phyloP scores from a whole-genome alignment of 2,113 vertebrate genomes.

The Chiloscyllium plagiosum region DNA sequence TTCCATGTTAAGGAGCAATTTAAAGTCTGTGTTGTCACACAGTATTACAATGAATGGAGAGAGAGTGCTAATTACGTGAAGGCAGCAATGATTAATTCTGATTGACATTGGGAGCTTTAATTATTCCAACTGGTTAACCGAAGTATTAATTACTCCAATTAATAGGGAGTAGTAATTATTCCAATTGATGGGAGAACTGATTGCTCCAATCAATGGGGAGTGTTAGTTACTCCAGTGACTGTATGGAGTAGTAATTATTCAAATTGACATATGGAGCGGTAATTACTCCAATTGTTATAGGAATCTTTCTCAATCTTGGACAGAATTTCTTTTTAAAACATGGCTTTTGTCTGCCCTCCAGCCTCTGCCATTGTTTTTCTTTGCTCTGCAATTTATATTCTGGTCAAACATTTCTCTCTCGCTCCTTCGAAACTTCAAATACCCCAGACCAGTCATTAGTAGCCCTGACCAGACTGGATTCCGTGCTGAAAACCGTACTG shows the following conservation, averaged over 20 bases:
- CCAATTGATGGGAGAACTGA: neutral
- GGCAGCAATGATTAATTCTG: neutral
- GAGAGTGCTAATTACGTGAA: neutral
- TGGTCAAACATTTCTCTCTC: neutral
- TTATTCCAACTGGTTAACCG: neutral
- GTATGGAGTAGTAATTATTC: neutral
- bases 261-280: neutral
- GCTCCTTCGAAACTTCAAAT: neutral
- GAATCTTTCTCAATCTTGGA: neutral
- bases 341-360: neutral
- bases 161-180: constrained; percentile 20
- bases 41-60: neutral
- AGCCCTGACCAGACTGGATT: neutral
- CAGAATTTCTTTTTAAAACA: neutral
- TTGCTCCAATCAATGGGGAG: neutral
- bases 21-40: neutral
- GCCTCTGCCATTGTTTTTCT: neutral
- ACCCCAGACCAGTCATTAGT: neutral
- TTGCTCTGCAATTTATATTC: neutral
- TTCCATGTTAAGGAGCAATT: neutral
- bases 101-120: constrained; percentile 2
- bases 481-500: neutral
- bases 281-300: neutral
- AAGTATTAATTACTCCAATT: constrained; percentile 26
- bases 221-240: neutral